Evolutionary conservation across 2,888 invertebrate species (phyloP), one percentile per base, ranked within the genome.

Genomic region (Hyposoter didymator): DNA sequence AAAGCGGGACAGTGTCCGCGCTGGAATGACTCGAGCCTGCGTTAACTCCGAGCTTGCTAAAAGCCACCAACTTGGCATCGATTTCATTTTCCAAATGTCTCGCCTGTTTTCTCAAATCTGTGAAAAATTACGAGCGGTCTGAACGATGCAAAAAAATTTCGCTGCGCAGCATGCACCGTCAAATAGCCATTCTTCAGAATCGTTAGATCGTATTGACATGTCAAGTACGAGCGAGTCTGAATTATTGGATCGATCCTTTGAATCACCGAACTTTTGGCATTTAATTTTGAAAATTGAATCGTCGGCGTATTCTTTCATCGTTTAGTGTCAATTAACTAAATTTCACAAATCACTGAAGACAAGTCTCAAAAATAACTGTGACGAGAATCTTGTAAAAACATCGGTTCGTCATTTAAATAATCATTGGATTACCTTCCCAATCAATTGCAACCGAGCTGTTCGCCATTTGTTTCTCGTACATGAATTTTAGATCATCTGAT

Each of bases 41-140:
- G 90, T 94, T 96, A 69, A 95, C 95, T 28, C 98, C 98, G 52
- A 99, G 95, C 95, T 99, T 99, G 94, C 98, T 99, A 93, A 99
- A 98, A 7, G 98, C 97, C 1, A 99, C 98, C 87, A 99, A 95
- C 94, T 99, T 99, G 14, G 98, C 95, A 94, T 99, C 99, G 89
- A 99, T 98, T 93, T 99, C 99, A 95, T 99, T 99, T 94, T 99
- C 99, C 75, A 99, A 94, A 85, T 97, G 96, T 84, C 99, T 95
- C 1, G 99, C 99, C 94, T 98, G 98, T 94, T 98, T 98, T 76
- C 99, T 95, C 80, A 99, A 94, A 94, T 98, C 99, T 98, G 64
- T 69, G 22, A 49, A 62, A 59, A 45, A 47, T 47, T 19, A 59
- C 12, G 55, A 1, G 55, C 19, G 12, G 8, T 55, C 22, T 22